These are phyloP conservation scores for Gallinago undulata DNA, from an alignment of 2,113 vertebrate genomes.

Conservation along the genomic window DNA sequence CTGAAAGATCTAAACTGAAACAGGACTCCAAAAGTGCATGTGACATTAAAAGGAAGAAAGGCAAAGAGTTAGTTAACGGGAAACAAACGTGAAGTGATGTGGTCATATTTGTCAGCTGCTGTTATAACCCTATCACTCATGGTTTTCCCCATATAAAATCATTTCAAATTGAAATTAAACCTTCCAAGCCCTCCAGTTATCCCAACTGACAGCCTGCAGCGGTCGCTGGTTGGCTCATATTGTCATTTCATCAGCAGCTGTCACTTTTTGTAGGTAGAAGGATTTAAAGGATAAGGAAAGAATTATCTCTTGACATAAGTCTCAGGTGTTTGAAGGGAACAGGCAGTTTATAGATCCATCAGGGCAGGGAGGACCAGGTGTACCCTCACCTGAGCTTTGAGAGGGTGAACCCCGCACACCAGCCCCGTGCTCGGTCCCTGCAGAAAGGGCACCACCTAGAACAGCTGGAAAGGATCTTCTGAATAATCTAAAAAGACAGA, in stretches of 20 bases:
- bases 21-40: not conserved
- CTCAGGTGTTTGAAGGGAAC: not conserved
- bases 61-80: not conserved
- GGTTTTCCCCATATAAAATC: not conserved
- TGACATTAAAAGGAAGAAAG: not conserved
- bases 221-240: accelerated
- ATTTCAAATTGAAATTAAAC: not conserved
- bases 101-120: slow-evolving; percentile 13
- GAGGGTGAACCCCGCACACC: accelerated
- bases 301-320: not conserved
- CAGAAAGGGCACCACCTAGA: too few species aligned
- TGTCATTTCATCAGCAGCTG: not conserved
- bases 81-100: not conserved
- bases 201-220: not conserved
- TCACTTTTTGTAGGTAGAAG: not conserved
- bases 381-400: not conserved
- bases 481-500: not conserved
- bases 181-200: not conserved
- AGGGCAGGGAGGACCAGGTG: not conserved
- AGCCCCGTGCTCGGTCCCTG: not conserved
- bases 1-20: not conserved
- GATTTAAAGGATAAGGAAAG: not conserved
- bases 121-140: not conserved
- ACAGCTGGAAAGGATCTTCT: not conserved
- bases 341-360: not conserved